Evolutionary conservation across 2,888 invertebrate genomes (phyloP), one percentile per base, ranked within the genome.

Genomic region (Anaspis maculata): DNA sequence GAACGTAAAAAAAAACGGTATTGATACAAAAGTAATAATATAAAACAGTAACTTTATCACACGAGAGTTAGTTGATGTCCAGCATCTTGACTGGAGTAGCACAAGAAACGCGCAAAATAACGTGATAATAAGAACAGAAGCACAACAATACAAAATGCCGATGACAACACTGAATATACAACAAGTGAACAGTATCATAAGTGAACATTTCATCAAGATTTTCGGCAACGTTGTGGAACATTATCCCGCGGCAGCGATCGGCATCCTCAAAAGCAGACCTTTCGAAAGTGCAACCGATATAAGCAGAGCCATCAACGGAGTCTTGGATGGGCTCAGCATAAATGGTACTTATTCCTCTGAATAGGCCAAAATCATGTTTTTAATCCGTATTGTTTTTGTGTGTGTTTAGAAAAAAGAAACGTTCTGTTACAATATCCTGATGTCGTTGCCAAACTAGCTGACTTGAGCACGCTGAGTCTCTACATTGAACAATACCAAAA

Each of bases 171-270:
- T 67, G 32, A 61, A 59, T 37, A 66, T 77, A 34, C 54, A 61
- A 16, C 70, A 74, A 53, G 71, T 77, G 1, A 78, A 78, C 55
- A 63, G 60, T 29, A 56, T 77, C 44, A 57, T 61, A 26, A 62
- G 57, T 26, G 69, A 72, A 25, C 65, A 72, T 41, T 78, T 78
- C 55, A 69, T 71, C 39, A 62, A 66, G 51, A 58, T 73, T 32
- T 79, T 79, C 53, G 69, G 69, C 12, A 79, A 78, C 61, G 73
- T 77, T n/a, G 71, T 79, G 32, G 78, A 79, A 52, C 61, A 74
- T 37, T 74, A 69, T 51, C 62, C 69, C 5, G 69, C 69, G 38
- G 76, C 74, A 13, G 73, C 76, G 0, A 58, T 56, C 23, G 52
- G 61, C 15, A 70, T 74, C 15, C 64, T 67, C 36, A 58, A 61